These are phyloP conservation scores for Megaptera novaeangliae DNA, from an alignment of 2,113 vertebrate species.

Conservation along the genomic window DNA sequence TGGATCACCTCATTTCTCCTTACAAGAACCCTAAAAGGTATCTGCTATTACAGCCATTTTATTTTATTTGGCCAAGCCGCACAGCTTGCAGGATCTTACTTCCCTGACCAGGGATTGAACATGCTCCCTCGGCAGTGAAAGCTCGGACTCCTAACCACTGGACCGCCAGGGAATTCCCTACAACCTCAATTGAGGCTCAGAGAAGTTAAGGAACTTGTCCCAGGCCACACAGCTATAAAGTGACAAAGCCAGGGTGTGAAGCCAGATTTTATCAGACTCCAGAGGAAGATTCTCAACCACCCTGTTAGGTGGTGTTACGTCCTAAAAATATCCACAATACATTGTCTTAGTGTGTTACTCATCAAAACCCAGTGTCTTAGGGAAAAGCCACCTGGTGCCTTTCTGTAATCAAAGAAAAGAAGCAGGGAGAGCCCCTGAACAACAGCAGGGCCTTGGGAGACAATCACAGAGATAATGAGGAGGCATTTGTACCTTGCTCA, in stretches of 20 bases:
- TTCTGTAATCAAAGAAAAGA: not conserved
- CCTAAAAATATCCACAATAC: not conserved
- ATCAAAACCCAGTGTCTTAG: not conserved
- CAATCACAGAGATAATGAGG: not conserved
- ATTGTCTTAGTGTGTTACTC: not conserved
- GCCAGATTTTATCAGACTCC: not conserved
- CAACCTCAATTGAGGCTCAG: not conserved
- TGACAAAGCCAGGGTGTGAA: not conserved
- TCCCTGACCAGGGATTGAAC: too few species aligned
- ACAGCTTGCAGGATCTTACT: too few species aligned
- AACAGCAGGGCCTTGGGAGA: not conserved
- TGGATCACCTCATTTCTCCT: not conserved
- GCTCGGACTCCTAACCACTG: too few species aligned
- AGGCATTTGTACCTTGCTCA: not conserved
- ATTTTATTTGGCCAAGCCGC: not conserved
- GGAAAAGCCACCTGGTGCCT: not conserved
- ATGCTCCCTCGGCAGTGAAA: too few species aligned
- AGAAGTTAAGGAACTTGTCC: not conserved
- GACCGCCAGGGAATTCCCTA: too few species aligned
- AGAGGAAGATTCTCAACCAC: not conserved
- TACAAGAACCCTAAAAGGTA: not conserved
- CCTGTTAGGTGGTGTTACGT: not conserved
- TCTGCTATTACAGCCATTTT: not conserved
- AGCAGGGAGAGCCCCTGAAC: not conserved
- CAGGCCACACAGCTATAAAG: not conserved